phyloP scores from a whole-genome alignment of 1,140 invertebrate genomes.

The Acromyrmex heyeri region DNA sequence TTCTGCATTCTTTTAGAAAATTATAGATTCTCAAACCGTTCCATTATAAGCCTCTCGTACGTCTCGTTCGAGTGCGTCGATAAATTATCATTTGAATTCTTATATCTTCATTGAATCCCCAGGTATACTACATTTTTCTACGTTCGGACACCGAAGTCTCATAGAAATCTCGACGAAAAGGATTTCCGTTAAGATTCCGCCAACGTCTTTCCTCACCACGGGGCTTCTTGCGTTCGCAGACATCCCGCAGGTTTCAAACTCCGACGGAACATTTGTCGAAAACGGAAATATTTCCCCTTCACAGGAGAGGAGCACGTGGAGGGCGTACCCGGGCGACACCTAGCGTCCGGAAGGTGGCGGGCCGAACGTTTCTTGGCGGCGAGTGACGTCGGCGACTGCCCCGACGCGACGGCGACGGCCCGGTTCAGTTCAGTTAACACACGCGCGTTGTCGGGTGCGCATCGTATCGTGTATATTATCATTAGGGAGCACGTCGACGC shows the following conservation, averaged over 20 bases:
- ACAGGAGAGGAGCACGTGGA: slow-evolving; percentile 50
- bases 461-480: background rate
- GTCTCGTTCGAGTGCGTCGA: background rate
- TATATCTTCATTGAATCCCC: background rate
- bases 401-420: background rate
- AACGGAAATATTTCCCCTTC: background rate
- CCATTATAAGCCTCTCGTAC: background rate
- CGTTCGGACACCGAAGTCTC: background rate
- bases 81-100: slow-evolving; percentile 14
- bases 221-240: background rate
- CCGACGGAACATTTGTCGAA: background rate
- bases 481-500: too few species aligned
- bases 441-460: slow-evolving; percentile 77
- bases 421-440: slow-evolving; percentile 80
- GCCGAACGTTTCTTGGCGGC: slow-evolving; percentile 11
- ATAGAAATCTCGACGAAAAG: background rate
- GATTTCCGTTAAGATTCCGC: background rate
- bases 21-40: background rate
- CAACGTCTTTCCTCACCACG: background rate
- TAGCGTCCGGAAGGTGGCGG: slow-evolving; percentile 64
- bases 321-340: slow-evolving; percentile 63
- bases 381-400: background rate
- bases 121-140: background rate
- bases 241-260: too few species aligned
- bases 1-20: background rate